Base-by-base conservation (phyloP, 2,888 invertebrate genomes). In the Clistopyga incitator region DNA sequence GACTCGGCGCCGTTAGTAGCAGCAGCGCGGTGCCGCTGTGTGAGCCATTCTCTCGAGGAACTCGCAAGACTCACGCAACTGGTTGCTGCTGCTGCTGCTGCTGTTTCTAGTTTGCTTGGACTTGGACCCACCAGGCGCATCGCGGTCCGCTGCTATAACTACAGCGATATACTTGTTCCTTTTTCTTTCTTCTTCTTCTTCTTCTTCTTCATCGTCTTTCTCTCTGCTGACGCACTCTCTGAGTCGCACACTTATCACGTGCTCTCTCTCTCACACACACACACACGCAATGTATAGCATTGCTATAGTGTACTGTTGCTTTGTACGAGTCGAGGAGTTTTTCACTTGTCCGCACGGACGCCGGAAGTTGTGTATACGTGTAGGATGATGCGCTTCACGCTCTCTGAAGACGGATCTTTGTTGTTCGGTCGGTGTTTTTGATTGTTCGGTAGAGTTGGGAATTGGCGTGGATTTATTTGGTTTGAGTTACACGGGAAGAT, bases 41-140 rank as follows among this genome's bases (percentile, higher is more conserved):
- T 67, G 59, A 50, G 71, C 77, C 80, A 80, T 81, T 84, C 80
- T 77, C 84, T 78, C 61, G 15, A 20, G 20, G 38, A 64, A 64
- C 59, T 59, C 29, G 59, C 15, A 25, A 29, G 29, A 29, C 61
- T 64, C 71, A 71, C 72, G 61, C 67, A 70, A 82, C 82, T 82
- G 82, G 82, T 78, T 78, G 71, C 56, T 29, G 25, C 52, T 20
- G 67, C 50, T 59, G 34, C 38, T 78, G 34, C 25, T 65, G 45
- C 68, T 54, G 45, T 25, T 45, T 42, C 56, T 23, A 1, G 34
- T 38, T 54, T 10, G 52, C 78, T 70, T 85, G 85, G 85, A 87
- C 86, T 88, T 88, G 88, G 87, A 86, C 81, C 86, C 78, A 50
- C 15, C 2, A 83, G 68, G 79, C 45, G 47, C 56, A 38, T 71